These are phyloP conservation scores for Rotaria macrura DNA, from an alignment of 2,888 invertebrate species.

Conservation along the genomic window DNA sequence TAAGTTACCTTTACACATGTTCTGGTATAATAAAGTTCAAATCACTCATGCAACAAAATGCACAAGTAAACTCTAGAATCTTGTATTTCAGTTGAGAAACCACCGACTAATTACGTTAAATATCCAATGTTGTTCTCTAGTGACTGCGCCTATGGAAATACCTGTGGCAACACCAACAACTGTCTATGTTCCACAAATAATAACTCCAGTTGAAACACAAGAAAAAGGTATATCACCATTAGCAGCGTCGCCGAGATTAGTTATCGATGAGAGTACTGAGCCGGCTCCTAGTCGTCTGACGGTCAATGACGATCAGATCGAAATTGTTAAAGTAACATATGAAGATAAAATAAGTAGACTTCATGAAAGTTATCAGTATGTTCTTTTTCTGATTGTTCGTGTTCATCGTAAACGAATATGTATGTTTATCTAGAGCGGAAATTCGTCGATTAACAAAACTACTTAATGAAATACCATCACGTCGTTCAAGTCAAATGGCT, in stretches of 20 bases:
- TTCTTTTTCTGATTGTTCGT: neutral
- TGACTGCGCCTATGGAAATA: neutral
- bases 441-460: neutral
- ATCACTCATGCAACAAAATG: slow-evolving; percentile 9
- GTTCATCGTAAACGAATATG: neutral
- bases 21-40: slow-evolving; percentile 14
- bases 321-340: neutral
- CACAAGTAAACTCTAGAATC: neutral
- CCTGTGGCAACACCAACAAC: neutral
- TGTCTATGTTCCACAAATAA: too few species aligned
- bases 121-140: too few species aligned
- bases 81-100: neutral
- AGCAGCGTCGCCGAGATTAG: neutral
- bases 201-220: neutral
- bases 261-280: neutral
- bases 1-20: neutral
- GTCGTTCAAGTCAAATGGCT: neutral
- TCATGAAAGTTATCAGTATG: neutral
- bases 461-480: neutral
- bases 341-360: neutral
- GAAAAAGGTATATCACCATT: neutral
- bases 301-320: neutral
- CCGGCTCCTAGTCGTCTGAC: too few species aligned
- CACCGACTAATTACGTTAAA: too few species aligned
- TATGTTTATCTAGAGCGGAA: neutral